Evolutionary conservation across 2,888 invertebrate genomes (phyloP).

Genomic region (Ellobium chinense): DNA sequence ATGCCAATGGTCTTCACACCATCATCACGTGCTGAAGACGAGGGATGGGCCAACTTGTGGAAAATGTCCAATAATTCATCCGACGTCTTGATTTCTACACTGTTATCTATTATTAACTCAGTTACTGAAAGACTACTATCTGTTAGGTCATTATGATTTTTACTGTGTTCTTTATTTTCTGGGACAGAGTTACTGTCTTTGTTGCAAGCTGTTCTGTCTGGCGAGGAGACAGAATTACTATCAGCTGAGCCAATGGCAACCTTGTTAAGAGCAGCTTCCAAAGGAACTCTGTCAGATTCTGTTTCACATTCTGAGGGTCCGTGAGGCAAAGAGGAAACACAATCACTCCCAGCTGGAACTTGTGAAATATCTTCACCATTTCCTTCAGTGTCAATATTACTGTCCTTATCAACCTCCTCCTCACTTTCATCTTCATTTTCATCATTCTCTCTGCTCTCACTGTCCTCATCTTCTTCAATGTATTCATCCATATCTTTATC

Average conservation of each 20-base stretch:
- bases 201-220: background rate
- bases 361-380: background rate
- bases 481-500: conserved; percentile 43
- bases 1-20: conserved; percentile 90
- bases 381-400: background rate
- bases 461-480: conserved; percentile 48
- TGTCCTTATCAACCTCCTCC: background rate
- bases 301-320: too few relatives aligned
- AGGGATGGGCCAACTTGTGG: conserved; percentile 46
- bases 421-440: background rate
- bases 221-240: background rate
- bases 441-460: background rate
- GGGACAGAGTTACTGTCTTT: background rate
- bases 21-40: conserved; percentile 41
- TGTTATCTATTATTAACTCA: conserved; percentile 49
- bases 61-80: conserved; percentile 66
- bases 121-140: background rate
- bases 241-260: background rate
- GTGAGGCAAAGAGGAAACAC: too few relatives aligned
- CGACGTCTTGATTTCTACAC: conserved; percentile 55
- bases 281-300: too few relatives aligned
- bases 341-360: too few relatives aligned
- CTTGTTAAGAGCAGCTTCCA: too few relatives aligned
- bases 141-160: background rate
- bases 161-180: background rate